Evolutionary conservation across 2,888 invertebrate species (phyloP).

Genomic region (Dastarcus helophoroides): DNA sequence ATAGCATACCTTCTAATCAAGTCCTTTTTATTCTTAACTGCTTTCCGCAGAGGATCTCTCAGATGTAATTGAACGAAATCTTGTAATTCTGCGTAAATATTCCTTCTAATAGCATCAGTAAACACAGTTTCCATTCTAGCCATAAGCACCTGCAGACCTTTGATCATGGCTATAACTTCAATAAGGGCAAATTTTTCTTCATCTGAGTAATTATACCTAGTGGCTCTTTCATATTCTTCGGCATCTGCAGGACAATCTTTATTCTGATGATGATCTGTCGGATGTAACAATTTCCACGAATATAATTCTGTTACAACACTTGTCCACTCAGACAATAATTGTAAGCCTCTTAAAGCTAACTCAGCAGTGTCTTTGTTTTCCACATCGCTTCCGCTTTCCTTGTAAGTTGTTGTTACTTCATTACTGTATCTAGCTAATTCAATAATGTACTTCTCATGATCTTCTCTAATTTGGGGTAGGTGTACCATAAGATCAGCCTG

Average conservation of each 20-base stretch:
- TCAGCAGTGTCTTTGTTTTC: conserved; percentile 89
- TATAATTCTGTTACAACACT: conserved; percentile 92
- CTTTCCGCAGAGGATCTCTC: conserved; percentile 87
- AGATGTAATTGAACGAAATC: conserved; percentile 87
- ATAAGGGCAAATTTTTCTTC: conserved; percentile 97
- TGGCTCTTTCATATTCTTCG: conserved; percentile 96
- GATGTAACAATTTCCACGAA: conserved; percentile 96
- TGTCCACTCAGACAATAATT: conserved; percentile 93
- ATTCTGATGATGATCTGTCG: conserved; percentile 94
- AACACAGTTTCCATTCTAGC: conserved; percentile 96
- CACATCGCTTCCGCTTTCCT: conserved; percentile 81
- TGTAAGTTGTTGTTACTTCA: conserved; percentile 84
- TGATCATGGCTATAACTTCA: conserved; percentile 98
- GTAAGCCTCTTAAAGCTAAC: conserved; percentile 82
- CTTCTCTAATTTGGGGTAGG: conserved; percentile 86
- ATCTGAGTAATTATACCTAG: conserved; percentile 92
- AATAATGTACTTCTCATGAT: conserved; percentile 94
- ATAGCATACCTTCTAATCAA: conserved; percentile 59
- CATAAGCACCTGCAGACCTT: conserved; percentile 93
- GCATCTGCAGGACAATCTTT: conserved; percentile 90
- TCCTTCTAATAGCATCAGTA: conserved; percentile 77
- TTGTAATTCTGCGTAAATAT: conserved; percentile 93
- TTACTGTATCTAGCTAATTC: conserved; percentile 87
- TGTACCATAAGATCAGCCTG: conserved; percentile 93
- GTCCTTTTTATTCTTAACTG: conserved; percentile 96